Conservation (phyloP, 2,113 vertebrate genomes). For the Trochalopteron elliotii region DNA sequence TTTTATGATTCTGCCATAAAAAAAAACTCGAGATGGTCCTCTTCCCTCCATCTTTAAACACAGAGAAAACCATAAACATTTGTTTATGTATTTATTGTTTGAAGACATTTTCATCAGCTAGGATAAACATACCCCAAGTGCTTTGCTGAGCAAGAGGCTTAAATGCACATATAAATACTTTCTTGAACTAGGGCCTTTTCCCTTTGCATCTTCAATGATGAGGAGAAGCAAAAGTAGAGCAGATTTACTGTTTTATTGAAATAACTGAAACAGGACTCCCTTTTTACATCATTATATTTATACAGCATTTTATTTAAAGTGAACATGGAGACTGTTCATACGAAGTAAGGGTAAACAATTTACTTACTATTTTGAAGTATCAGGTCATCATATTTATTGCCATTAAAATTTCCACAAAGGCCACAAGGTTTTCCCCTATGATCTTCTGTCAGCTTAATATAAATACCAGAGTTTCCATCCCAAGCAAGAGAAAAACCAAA, state of each 20-base stretch:
- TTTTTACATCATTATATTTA: neutral
- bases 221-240: neutral
- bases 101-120: neutral
- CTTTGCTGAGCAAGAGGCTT: neutral
- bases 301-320: neutral
- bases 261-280: neutral
- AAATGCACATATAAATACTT: neutral
- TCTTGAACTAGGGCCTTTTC: neutral
- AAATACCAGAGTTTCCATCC: conserved; percentile 94
- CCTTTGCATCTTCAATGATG: neutral
- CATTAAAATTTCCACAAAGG: conserved; percentile 95
- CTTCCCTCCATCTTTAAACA: neutral
- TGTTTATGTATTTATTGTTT: neutral
- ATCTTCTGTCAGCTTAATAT: conserved; percentile 92
- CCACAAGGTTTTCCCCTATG: conserved; percentile 91
- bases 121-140: neutral
- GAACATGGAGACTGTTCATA: neutral
- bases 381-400: conserved; percentile 89
- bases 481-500: conserved; percentile 98
- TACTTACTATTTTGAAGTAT: conserved; percentile 85
- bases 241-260: neutral
- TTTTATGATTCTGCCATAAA: neutral
- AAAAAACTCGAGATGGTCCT: accelerated
- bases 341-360: neutral
- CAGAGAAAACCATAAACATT: neutral